These are phyloP conservation scores for Drosophila sproati DNA, from an alignment of 1,140 invertebrate species.

Conservation along the genomic window DNA sequence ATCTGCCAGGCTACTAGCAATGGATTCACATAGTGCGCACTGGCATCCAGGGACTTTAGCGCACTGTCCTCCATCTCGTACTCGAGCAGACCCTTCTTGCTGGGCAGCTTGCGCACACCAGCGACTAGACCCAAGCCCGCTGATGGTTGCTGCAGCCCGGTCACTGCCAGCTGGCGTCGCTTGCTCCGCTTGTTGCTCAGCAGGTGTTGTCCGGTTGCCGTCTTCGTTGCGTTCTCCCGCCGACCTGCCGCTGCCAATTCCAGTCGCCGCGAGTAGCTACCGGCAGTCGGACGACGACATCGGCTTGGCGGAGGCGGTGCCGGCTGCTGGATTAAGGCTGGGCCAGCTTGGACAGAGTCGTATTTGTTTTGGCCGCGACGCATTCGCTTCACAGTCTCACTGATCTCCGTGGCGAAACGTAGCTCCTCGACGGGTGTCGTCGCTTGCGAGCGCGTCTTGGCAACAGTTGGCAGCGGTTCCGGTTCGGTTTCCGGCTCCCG, in stretches of 20 bases:
- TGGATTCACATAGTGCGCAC: constrained; percentile 61
- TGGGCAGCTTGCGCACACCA: constrained; percentile 71
- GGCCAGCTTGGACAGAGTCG: constrained; percentile 23
- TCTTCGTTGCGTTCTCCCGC: constrained; percentile 6
- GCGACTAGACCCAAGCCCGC: constrained; percentile 24
- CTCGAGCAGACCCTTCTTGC: constrained; percentile 74
- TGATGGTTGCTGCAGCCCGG: constrained; percentile 11
- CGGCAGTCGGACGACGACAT: constrained; percentile 46
- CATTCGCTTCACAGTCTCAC: constrained; percentile 79
- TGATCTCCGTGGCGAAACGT: constrained; percentile 79
- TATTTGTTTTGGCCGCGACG: constrained; percentile 79
- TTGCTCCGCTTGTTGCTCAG: constrained; percentile 58
- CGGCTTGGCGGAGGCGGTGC: constrained; percentile 19
- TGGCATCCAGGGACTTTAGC: constrained; percentile 58
- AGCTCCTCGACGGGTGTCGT: constrained; percentile 75
- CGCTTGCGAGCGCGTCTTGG: constrained; percentile 69
- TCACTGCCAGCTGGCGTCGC: constrained; percentile 19
- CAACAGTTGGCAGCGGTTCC: constrained; percentile 18
- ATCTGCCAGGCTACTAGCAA: constrained; percentile 65
- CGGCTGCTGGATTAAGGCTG: background rate
- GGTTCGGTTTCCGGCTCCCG: constrained; percentile 32
- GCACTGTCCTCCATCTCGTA: constrained; percentile 73
- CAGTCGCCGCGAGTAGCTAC: constrained; percentile 56
- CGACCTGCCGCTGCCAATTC: constrained; percentile 15
- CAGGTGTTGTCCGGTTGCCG: constrained; percentile 1